Base-by-base conservation (phyloP, 1,140 invertebrate species). In the Drosophila sp. region DNA sequence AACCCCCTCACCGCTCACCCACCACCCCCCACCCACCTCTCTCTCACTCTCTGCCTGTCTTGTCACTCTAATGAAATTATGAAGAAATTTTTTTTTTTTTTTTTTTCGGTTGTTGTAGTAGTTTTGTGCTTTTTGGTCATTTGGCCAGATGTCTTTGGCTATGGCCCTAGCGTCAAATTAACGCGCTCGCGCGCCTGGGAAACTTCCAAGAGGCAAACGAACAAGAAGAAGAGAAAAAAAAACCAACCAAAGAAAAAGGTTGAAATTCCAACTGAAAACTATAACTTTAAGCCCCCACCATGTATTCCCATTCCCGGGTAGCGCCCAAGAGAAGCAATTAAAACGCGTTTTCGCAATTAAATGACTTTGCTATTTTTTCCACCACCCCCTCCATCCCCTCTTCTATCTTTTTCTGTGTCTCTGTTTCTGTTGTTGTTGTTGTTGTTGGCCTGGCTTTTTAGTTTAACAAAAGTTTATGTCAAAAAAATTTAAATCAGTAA, bases 331-430 rank as follows among this genome's bases (percentile, higher is more conserved):
- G 69, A 87, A 87, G 84, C 84, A 87, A 87, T 87, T 87, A 87
- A 87, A 87, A 87, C 84, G 84, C 84, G 84, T 87, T 87, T 87
- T 87, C 84, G 84, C 84, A 87, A 87, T 87, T 87, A 87, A 87
- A 87, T 87, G 84, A 87, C 84, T 87, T 89, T 84, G 85, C 84
- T 87, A 78, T 87, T 87, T 87, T 86, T 89, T 64, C 44, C 23
- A 17, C 44, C 23, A 17, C 68, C 56, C 40, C 50, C 41, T 65
- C 55, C 4, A 7, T 17, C 23, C 60, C 67, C 74, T n/a, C 67
- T 47, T 40, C 55, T 57, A 54, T 72, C 60, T 61, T 35, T 69
- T 17, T 27, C 32, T 38, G 35, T 61, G 25, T 69, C 27, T 27
- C 32, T 25, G 54, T 32, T 56, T 7, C 10, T 40, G 66, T 25